Conservation (phyloP, 2,113 vertebrate genomes). For the Glaucomys volans region DNA sequence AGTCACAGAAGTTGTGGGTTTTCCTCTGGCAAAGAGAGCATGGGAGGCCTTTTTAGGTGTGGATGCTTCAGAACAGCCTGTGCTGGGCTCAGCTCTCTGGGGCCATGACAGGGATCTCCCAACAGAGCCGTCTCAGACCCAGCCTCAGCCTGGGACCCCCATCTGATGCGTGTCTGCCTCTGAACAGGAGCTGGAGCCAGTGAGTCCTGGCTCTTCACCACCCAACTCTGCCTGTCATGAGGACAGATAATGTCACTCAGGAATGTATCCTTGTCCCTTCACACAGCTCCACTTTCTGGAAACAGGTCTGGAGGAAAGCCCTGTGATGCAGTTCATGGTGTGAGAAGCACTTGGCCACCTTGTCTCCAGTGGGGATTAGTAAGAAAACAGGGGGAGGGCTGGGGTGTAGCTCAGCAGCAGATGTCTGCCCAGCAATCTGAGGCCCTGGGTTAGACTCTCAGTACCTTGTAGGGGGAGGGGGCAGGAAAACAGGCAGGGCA, state of each 20-base stretch:
- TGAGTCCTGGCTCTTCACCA: too few relatives aligned
- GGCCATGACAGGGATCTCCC: too few relatives aligned
- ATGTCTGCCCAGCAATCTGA: too few relatives aligned
- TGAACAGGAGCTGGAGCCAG: not conserved
- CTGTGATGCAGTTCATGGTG: not conserved
- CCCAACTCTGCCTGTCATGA: not conserved
- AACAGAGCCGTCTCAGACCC: too few relatives aligned
- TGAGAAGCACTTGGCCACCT: not conserved
- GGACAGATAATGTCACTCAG: too few relatives aligned
- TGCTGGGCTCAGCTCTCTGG: too few relatives aligned
- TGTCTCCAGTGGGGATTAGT: not conserved
- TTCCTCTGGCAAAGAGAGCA: too few relatives aligned
- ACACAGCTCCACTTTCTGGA: not conserved
- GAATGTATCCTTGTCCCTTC: not conserved
- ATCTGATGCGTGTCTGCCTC: too few relatives aligned
- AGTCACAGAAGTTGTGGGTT: not conserved
- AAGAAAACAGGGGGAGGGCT: not conserved
- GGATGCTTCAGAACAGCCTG: not conserved
- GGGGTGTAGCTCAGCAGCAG: not conserved
- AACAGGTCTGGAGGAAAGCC: not conserved
- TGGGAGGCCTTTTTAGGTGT: accelerated
- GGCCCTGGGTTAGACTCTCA: too few relatives aligned
- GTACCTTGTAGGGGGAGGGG: too few relatives aligned
- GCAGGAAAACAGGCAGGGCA: too few relatives aligned
- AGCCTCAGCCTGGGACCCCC: not conserved